Evolutionary conservation across 2,888 invertebrate genomes (phyloP).

Genomic region (Peribatodes rhomboidaria): DNA sequence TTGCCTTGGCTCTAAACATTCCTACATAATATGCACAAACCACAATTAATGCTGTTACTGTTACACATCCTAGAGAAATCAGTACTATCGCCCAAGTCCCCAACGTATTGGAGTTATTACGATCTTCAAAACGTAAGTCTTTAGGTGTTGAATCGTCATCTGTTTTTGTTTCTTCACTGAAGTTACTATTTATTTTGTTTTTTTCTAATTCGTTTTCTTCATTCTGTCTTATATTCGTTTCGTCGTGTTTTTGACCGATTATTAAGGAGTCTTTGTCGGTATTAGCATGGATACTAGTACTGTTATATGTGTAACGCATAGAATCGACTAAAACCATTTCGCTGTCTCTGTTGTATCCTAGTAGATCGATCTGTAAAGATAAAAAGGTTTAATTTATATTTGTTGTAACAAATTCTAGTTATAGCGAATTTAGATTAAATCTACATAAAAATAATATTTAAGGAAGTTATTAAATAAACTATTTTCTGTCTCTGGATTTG

Average conservation of each 20-base stretch:
- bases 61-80: conserved; percentile 46
- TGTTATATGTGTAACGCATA: conserved; percentile 36
- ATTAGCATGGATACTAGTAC: neutral
- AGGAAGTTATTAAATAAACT: neutral
- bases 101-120: neutral
- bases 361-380: conserved; percentile 55
- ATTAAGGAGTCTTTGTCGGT: conserved; percentile 4
- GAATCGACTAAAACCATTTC: conserved; percentile 56
- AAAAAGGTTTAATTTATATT: conserved; percentile 29
- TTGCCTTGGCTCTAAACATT: conserved; percentile 37
- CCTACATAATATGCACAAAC: conserved; percentile 55
- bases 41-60: conserved; percentile 43
- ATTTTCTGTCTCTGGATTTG: neutral
- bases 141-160: neutral
- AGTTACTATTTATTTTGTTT: neutral
- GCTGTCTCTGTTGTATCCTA: conserved; percentile 48
- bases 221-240: conserved; percentile 5
- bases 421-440: conserved; percentile 21
- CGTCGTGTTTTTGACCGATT: neutral
- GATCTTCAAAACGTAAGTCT: neutral
- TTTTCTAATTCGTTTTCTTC: neutral
- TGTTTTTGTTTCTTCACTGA: neutral
- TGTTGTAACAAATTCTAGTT: conserved; percentile 23
- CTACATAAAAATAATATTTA: no score
- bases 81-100: conserved; percentile 51